A percentile compares a stretch with the other conserved stretches of the same genome.
Evolutionary conservation across 2,113 vertebrate genomes (phyloP).

Genomic region (Sapayoa aenigma): DNA sequence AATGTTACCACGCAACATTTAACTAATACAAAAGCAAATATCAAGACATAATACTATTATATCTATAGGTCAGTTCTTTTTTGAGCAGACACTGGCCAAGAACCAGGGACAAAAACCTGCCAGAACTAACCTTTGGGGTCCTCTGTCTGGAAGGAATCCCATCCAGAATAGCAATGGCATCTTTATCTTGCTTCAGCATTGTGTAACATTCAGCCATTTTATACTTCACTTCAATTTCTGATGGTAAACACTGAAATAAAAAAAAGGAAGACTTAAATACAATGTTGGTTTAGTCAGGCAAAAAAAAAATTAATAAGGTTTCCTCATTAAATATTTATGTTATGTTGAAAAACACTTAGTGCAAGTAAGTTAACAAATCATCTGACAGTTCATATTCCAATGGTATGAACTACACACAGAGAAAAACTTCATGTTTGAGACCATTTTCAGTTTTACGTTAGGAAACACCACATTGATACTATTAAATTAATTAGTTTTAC

Average conservation of each 20-base stretch:
- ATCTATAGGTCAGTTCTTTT: rapidly evolving
- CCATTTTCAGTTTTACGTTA: not conserved
- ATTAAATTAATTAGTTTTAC: not conserved
- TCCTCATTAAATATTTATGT: not conserved
- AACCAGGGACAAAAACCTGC: not conserved
- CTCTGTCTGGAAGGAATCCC: constrained; percentile 96
- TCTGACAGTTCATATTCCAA: not conserved
- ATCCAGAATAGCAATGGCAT: constrained; percentile 95
- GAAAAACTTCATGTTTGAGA: not conserved
- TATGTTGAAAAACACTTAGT: not conserved
- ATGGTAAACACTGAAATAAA: constrained; percentile 86
- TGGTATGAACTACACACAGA: not conserved
- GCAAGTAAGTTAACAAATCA: not conserved
- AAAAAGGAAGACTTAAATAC: not conserved
- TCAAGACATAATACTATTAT: not conserved
- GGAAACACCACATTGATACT: not conserved
- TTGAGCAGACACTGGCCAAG: not conserved
- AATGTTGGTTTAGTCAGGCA: not conserved
- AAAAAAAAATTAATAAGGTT: not conserved
- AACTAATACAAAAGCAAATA: not conserved
- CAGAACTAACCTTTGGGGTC: constrained; percentile 87
- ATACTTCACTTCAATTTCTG: constrained; percentile 98
- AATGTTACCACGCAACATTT: not conserved
- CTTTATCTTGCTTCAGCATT: constrained; percentile 96
- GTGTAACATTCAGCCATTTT: constrained; percentile 98